Percentiles rank a stretch among this genome's conserved stretches.
Conservation (phyloP, 2,113 vertebrate genomes). For the Sapayoa aenigma region DNA sequence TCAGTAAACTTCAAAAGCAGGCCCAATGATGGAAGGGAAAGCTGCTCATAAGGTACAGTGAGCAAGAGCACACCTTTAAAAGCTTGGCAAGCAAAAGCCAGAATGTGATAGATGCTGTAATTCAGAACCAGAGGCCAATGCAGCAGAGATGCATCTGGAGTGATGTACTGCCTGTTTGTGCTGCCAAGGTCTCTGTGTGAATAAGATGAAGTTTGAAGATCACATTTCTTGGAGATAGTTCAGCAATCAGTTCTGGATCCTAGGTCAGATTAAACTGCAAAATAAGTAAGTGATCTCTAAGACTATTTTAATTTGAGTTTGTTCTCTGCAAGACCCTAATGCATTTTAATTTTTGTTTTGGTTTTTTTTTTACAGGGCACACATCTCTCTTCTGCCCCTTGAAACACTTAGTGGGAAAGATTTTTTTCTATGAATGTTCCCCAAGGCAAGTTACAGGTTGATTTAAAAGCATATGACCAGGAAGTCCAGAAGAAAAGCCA, state of each 20-base stretch:
- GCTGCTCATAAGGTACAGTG: constrained; percentile 59
- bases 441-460: neutral
- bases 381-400: neutral
- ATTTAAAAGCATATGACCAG: constrained; percentile 7
- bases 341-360: neutral
- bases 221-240: constrained; percentile 41
- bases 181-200: constrained; percentile 53
- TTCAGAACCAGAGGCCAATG: constrained; percentile 63
- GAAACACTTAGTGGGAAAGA: neutral
- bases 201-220: constrained; percentile 56
- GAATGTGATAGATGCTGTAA: constrained; percentile 62
- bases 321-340: neutral
- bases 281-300: constrained; percentile 25
- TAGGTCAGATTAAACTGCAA: constrained; percentile 45
- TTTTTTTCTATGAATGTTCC: neutral
- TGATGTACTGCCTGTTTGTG: constrained; percentile 62
- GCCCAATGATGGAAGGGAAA: constrained; percentile 54
- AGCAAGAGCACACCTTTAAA: constrained; percentile 63
- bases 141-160: constrained; percentile 34
- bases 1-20: constrained; percentile 65
- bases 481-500: neutral
- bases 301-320: constrained; percentile 40
- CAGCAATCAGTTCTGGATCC: constrained; percentile 50
- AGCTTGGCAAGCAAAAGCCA: constrained; percentile 57
- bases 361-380: neutral